Evolutionary conservation across 2,888 invertebrate species (phyloP).

Genomic region (Lasioglossum morio): DNA sequence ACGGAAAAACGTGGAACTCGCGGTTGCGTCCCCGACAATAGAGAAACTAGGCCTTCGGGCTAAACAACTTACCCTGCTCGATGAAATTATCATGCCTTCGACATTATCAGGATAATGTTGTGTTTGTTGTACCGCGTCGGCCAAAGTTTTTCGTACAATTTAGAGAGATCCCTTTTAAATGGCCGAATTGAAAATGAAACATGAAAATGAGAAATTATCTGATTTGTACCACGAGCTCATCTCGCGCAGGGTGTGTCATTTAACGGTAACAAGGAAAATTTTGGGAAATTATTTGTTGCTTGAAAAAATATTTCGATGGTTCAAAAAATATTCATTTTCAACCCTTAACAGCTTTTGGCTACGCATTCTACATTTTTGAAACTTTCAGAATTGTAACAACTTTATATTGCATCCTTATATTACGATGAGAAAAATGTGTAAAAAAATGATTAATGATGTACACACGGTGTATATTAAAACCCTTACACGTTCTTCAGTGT

Average conservation of each 20-base stretch:
- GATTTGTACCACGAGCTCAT: neutral
- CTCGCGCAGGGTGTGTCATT: neutral
- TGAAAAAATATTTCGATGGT: neutral
- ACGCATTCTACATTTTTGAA: too few species aligned
- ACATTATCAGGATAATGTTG: neutral
- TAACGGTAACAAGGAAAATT: neutral
- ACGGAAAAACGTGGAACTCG: neutral
- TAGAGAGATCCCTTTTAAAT: neutral
- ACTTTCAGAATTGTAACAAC: too few species aligned
- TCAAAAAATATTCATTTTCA: neutral
- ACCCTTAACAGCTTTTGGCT: too few species aligned
- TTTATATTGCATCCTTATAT: neutral
- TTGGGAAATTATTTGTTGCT: neutral
- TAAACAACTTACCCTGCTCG: neutral
- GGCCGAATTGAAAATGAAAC: too few species aligned
- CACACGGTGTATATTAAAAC: neutral
- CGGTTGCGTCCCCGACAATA: neutral
- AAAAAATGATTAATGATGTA: neutral
- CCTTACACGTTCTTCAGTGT: neutral
- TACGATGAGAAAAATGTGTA: neutral
- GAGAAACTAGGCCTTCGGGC: slow-evolving; percentile 4
- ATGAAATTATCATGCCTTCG: neutral
- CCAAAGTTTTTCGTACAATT: neutral
- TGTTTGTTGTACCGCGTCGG: neutral
- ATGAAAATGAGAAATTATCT: too few species aligned